Conservation (phyloP, 2,888 invertebrate genomes). For the Gnatocerus cornutus region DNA sequence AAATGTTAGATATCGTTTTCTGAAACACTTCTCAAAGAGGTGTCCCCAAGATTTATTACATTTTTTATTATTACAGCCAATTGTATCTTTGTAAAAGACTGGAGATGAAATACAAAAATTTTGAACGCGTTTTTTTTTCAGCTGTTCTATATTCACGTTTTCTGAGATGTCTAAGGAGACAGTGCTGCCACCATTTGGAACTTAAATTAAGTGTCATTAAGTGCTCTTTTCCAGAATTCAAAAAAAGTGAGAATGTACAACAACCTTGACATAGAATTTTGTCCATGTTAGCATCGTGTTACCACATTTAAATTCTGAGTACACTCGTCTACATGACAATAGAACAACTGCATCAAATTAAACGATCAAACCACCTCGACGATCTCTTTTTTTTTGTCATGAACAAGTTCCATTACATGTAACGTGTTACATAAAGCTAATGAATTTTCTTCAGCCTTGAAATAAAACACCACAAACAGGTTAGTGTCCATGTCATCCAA, state of each 20-base stretch:
- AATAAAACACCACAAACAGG: slow-evolving; percentile 20
- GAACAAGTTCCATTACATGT: slow-evolving; percentile 25
- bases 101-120: too few species aligned
- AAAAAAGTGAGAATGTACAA: neutral
- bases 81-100: too few species aligned
- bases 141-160: too few species aligned
- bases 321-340: slow-evolving; percentile 17
- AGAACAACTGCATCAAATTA: slow-evolving; percentile 8
- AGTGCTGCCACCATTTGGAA: too few species aligned
- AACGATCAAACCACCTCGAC: slow-evolving; percentile 15
- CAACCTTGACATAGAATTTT: slow-evolving; percentile 11
- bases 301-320: slow-evolving; percentile 12
- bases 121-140: too few species aligned
- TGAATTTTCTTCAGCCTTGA: slow-evolving; percentile 30
- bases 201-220: too few species aligned
- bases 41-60: too few species aligned
- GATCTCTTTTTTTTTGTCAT: slow-evolving; percentile 4
- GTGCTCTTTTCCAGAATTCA: too few species aligned
- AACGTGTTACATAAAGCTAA: slow-evolving; percentile 25
- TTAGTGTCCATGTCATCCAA: slow-evolving; percentile 21
- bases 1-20: too few species aligned
- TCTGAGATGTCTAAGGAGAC: too few species aligned
- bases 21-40: too few species aligned
- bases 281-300: slow-evolving; percentile 12
- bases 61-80: too few species aligned